These are phyloP conservation scores for Melanotaenia parkinsoni DNA, from an alignment of 2,797 vertebrate genomes.

Conservation along the genomic window DNA sequence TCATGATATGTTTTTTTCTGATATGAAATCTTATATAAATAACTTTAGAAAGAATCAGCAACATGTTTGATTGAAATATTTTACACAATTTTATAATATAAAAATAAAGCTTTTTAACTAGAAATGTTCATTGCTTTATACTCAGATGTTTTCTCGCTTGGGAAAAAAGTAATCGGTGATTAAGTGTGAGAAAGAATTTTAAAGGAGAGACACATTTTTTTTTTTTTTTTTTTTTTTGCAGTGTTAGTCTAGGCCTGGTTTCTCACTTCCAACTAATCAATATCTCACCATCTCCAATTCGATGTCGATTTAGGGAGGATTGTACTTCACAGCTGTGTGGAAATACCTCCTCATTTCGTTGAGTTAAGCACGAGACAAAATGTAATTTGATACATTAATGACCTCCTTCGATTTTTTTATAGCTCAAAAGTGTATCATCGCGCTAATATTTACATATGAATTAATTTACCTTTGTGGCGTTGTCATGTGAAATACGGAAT, in stretches of 20 bases:
- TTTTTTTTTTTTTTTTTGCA: background rate
- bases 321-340: slow-evolving; percentile 43
- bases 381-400: slow-evolving; percentile 28
- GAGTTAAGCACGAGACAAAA: slow-evolving; percentile 51
- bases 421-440: no score
- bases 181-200: background rate
- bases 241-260: slow-evolving; percentile 40
- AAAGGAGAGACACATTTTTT: background rate
- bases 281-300: slow-evolving; percentile 36
- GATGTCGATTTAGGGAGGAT: slow-evolving; percentile 46
- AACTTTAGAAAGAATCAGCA: background rate
- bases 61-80: background rate
- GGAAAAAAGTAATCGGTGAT: background rate
- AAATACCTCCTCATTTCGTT: slow-evolving; percentile 61
- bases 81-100: background rate
- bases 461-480: background rate
- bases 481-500: background rate
- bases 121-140: background rate
- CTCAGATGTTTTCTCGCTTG: background rate
- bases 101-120: background rate
- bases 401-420: slow-evolving; percentile 28
- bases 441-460: slow-evolving; percentile 3
- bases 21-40: background rate
- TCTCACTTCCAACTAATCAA: slow-evolving; percentile 50
- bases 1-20: background rate